phyloP scores from a whole-genome alignment of 2,888 invertebrate genomes.

The Coleophora deauratella region DNA sequence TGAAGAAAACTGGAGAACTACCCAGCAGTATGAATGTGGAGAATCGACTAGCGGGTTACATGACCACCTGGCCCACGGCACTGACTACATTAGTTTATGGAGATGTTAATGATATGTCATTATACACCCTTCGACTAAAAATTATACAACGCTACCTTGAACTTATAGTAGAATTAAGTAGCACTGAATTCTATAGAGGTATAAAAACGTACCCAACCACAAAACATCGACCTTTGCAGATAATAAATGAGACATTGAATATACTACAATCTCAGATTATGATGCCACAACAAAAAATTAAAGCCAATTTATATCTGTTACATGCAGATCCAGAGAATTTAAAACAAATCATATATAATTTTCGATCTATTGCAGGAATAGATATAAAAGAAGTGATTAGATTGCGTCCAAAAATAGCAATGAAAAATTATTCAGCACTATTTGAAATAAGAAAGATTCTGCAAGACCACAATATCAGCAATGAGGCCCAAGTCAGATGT shows the following conservation, averaged over 20 bases:
- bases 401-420: conserved; percentile 53
- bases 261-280: conserved; percentile 47
- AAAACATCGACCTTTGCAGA: conserved; percentile 55
- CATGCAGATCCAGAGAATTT: conserved; percentile 61
- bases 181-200: conserved; percentile 50
- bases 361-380: conserved; percentile 51
- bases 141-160: conserved; percentile 62
- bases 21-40: conserved; percentile 42
- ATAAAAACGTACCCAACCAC: conserved; percentile 58
- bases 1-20: conserved; percentile 39
- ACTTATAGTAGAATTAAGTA: conserved; percentile 47
- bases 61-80: conserved; percentile 67
- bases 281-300: conserved; percentile 54
- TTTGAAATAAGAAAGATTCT: conserved; percentile 46
- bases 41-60: conserved; percentile 51
- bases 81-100: conserved; percentile 50
- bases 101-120: conserved; percentile 39
- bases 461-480: conserved; percentile 43
- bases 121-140: conserved; percentile 47
- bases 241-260: conserved; percentile 49
- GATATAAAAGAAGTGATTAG: conserved; percentile 61
- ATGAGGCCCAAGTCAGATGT: conserved; percentile 60
- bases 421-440: conserved; percentile 39
- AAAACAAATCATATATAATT: conserved; percentile 41
- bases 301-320: conserved; percentile 54